Conservation (phyloP, 2,113 vertebrate genomes). For the Vanacampus margaritifer region DNA sequence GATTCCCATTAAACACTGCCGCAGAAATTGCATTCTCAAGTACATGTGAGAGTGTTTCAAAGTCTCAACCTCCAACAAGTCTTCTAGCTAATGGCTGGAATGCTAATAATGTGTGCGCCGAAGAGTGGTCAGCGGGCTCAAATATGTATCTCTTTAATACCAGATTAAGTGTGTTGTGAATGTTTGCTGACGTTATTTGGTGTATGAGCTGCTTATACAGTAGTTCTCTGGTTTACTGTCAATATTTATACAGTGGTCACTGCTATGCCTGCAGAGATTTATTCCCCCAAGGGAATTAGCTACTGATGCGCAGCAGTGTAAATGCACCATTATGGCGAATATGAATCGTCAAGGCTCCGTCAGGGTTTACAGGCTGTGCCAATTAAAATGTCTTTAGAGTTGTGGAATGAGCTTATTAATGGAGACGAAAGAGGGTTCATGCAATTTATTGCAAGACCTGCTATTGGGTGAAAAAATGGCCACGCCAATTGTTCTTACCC, state of each 20-base stretch:
- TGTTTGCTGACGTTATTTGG: conserved; percentile 41
- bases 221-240: conserved; percentile 29
- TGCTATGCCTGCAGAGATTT: conserved; percentile 58
- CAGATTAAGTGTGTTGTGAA: conserved; percentile 8
- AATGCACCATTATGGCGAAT: conserved; percentile 54
- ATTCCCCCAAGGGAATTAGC: conserved; percentile 71
- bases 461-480: conserved; percentile 44
- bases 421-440: conserved; percentile 19
- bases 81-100: background rate
- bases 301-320: conserved; percentile 51
- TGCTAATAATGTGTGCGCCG: background rate
- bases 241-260: conserved; percentile 68
- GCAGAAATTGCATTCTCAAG: too few species aligned
- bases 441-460: conserved; percentile 47
- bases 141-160: conserved; percentile 31
- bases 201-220: conserved; percentile 29
- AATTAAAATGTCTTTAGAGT: conserved; percentile 66
- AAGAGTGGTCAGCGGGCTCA: conserved; percentile 1
- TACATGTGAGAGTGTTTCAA: background rate
- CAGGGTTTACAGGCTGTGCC: conserved; percentile 55
- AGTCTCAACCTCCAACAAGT: background rate
- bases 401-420: conserved; percentile 44
- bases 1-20: too few species aligned
- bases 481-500: conserved; percentile 12
- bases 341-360: conserved; percentile 55